Evolutionary conservation across 2,113 vertebrate genomes (phyloP), one percentile per base, ranked within the genome.

Genomic region (Tinamus guttatus): DNA sequence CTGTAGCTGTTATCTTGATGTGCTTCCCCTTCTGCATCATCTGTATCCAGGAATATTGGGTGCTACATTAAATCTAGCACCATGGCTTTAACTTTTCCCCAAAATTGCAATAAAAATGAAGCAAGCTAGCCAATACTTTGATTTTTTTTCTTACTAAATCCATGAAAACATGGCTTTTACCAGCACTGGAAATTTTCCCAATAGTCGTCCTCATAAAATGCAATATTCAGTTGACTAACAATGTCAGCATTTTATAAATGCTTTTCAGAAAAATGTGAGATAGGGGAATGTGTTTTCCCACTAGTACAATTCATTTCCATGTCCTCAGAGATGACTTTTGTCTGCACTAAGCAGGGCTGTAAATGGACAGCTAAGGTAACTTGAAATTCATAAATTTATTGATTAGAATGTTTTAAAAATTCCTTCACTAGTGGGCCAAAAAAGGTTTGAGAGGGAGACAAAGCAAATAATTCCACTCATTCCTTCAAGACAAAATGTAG

Each of bases 381-480:
- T 76, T 87, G 40, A 38, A 93, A 96, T 87, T 90, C 3, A 8
- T 90, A 43, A 19, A 32, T 84, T 92, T 88, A 85, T 90, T 90
- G 54, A 97, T 96, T 52, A 79, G 73, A 81, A 47, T 24, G 12
- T 52, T 19, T 40, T 64, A 92, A 59, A 75, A 65, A 56, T n/a
- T 9, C 67, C 41, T 95, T 73, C 63, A 64, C 45, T 65, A 81
- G 62, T 91, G 70, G n/a, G 41, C 73, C 74, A 96, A 95, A 92
- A 98, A 93, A 62, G n/a, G 60, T 71, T 96, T 94, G 81, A 70
- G 56, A 96, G 74, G 84, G 93, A 98, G 97, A 98, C 96, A 97
- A 95, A 95, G 91, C 95, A 98, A 98, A 98, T 93, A 98, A 97
- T 98, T 98, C 93, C 95, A 97, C 82, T 94, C 95, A 97, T 98